phyloP scores from a whole-genome alignment of 1,140 invertebrate species.

The Drosophila kohkoa region DNA sequence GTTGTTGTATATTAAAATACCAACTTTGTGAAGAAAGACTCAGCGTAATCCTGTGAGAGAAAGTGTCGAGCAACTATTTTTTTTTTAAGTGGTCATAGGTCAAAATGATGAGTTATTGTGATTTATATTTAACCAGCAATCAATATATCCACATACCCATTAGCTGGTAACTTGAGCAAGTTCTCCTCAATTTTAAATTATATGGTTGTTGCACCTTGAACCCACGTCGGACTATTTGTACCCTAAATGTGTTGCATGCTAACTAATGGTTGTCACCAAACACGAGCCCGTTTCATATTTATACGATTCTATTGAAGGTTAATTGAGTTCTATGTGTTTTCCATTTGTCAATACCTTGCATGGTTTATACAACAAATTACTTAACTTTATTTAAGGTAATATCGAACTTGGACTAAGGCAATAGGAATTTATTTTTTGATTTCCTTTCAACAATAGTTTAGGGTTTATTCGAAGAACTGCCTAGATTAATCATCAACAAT shows the following conservation, averaged over 20 bases:
- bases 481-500: too few species aligned
- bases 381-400: background rate
- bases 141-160: slow-evolving; percentile 16
- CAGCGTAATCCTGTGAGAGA: too few species aligned
- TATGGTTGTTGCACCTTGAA: slow-evolving; percentile 6
- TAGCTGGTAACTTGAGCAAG: slow-evolving; percentile 18
- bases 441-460: too few species aligned
- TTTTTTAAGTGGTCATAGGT: too few species aligned
- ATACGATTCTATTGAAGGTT: slow-evolving; percentile 7
- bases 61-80: too few species aligned
- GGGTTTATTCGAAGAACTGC: too few species aligned
- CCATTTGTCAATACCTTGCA: background rate
- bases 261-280: slow-evolving; percentile 2
- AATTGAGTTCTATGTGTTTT: background rate
- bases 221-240: slow-evolving; percentile 5
- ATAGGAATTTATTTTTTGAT: too few species aligned
- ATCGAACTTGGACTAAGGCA: too few species aligned
- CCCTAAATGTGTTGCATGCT: slow-evolving; percentile 8
- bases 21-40: too few species aligned
- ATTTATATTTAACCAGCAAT: slow-evolving; percentile 29
- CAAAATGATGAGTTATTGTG: too few species aligned
- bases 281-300: background rate
- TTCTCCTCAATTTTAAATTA: slow-evolving; percentile 33
- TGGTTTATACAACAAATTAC: too few species aligned
- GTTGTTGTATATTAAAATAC: too few species aligned